phyloP scores from a whole-genome alignment of 2,888 invertebrate genomes.

The Eupithecia pulchellata region DNA sequence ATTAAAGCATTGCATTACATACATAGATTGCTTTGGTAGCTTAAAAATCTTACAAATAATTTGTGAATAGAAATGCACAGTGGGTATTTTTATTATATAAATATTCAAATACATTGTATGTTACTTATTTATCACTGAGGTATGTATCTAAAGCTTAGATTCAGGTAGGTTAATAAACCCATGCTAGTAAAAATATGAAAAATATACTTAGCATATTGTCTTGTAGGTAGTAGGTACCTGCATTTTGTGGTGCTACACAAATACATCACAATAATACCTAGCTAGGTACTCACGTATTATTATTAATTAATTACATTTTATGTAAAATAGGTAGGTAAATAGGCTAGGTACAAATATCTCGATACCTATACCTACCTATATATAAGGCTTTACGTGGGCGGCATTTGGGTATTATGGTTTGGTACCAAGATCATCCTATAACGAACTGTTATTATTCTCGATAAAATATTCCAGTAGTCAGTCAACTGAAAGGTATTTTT shows the following conservation, averaged over 20 bases:
- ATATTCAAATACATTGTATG: background rate
- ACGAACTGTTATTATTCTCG: background rate
- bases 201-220: background rate
- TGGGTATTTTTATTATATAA: slow-evolving; percentile 29
- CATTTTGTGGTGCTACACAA: slow-evolving; percentile 1
- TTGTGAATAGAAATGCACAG: slow-evolving; percentile 48
- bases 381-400: background rate
- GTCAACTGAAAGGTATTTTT: background rate
- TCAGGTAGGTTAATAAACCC: slow-evolving; percentile 5
- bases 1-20: slow-evolving; percentile 55
- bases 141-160: slow-evolving; percentile 1
- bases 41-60: slow-evolving; percentile 41
- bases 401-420: background rate
- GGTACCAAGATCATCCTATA: background rate
- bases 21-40: slow-evolving; percentile 45
- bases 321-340: background rate
- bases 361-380: background rate
- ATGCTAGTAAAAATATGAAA: slow-evolving; percentile 4
- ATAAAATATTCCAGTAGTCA: background rate
- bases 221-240: background rate
- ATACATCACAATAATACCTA: background rate
- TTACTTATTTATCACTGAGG: slow-evolving; percentile 3
- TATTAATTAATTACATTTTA: background rate
- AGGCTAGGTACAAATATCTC: background rate
- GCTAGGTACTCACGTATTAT: background rate